Conservation (phyloP, 2,888 invertebrate genomes). For the Palloptera scutellata region DNA sequence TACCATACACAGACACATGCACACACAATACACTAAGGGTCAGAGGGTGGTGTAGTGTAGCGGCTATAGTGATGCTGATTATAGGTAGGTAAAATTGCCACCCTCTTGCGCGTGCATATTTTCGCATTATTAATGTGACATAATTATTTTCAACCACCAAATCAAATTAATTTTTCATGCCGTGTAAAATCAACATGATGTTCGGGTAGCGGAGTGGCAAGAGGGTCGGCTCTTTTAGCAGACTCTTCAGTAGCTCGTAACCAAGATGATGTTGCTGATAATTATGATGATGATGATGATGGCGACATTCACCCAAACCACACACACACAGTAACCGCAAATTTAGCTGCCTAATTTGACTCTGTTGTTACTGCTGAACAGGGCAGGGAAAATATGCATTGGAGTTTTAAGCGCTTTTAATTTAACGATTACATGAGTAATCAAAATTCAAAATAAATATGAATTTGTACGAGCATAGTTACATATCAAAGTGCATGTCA, state of each 20-base stretch:
- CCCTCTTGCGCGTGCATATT: slow-evolving; percentile 22
- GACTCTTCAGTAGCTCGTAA: slow-evolving; percentile 12
- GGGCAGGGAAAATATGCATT: too few species aligned
- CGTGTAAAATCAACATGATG: slow-evolving; percentile 26
- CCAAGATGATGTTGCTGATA: slow-evolving; percentile 18
- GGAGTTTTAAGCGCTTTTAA: slow-evolving; percentile 28
- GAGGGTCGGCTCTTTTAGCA: background rate
- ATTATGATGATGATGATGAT: slow-evolving; percentile 6
- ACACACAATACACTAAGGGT: background rate
- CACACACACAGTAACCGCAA: slow-evolving; percentile 27
- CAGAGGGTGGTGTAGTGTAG: slow-evolving; percentile 9
- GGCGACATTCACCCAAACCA: slow-evolving; percentile 17
- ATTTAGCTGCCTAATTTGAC: slow-evolving; percentile 32
- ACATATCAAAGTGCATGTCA: too few species aligned
- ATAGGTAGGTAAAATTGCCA: background rate
- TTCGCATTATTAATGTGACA: slow-evolving; percentile 44
- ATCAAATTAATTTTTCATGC: slow-evolving; percentile 46
- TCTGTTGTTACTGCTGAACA: slow-evolving; percentile 1
- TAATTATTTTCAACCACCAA: slow-evolving; percentile 49
- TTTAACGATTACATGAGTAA: slow-evolving; percentile 27
- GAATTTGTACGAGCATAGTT: too few species aligned
- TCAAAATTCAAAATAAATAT: background rate
- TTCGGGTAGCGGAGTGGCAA: slow-evolving; percentile 3
- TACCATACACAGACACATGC: background rate
- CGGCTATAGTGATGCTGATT: too few species aligned